Conservation (phyloP, 2,797 vertebrate genomes). For the Limnodromus scolopaceus region DNA sequence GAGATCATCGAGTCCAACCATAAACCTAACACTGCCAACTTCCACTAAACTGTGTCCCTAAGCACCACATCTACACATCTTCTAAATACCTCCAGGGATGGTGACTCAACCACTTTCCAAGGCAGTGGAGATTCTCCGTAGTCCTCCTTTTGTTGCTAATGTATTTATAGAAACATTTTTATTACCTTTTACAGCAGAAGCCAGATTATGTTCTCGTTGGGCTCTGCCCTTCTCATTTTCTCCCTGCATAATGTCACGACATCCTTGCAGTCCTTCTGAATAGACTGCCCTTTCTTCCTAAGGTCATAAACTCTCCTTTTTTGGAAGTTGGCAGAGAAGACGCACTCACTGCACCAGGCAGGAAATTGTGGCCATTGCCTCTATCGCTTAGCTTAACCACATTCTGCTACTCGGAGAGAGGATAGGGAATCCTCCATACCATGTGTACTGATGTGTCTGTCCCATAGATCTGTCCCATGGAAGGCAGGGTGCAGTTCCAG, state of each 20-base stretch:
- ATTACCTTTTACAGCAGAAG: no score
- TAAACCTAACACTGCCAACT: background rate
- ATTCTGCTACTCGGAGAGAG: background rate
- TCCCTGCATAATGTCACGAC: no score
- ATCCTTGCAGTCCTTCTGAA: no score
- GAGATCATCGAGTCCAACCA: background rate
- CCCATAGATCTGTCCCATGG: background rate
- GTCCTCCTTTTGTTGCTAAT: background rate
- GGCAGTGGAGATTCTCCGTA: background rate
- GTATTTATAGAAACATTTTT: background rate
- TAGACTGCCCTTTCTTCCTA: no score
- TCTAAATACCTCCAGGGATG: background rate
- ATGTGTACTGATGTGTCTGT: background rate
- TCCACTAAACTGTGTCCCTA: background rate
- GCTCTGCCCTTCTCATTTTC: no score
- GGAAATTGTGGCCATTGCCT: background rate
- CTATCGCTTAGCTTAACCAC: background rate
- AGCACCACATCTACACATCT: background rate
- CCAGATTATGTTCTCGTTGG: no score
- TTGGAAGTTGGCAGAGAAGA: no score
- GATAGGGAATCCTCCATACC: background rate
- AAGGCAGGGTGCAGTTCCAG: background rate
- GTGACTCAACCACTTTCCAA: background rate
- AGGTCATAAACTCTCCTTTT: no score
- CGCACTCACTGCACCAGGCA: rapidly evolving